Base-by-base conservation (phyloP, 2,888 invertebrate genomes). In the Dromius quadrimaculatus region DNA sequence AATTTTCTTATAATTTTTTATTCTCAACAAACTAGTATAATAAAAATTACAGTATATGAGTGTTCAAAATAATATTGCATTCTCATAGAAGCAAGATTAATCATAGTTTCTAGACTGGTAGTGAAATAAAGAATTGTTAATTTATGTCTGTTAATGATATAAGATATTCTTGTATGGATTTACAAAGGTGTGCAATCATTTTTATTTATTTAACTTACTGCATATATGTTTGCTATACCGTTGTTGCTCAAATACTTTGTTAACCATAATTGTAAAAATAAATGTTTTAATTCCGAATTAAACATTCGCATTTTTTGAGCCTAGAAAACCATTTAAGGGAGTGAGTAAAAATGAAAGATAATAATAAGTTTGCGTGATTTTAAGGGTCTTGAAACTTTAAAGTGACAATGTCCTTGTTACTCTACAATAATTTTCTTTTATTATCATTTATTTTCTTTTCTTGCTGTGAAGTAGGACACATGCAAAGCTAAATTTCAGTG, bases 391-490 rank as follows among this genome's bases (percentile, higher is more conserved):
- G 57, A 20, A 41, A 28, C 59, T 32, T 34, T 59, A 59, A n/a
- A n/a, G 36, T 59, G 22, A 17, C 19, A 17, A 59, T 32, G 54
- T 38, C 65, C 47, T 65, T 65, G 22, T 68, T 68, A 68, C 38
- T 41, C 34, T 50, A 23, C 36, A 64, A 64, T 50, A 47, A 45
- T 63, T 62, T 62, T 22, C 41, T 63, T 63, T 63, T 63, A 63
- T 63, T 63, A 11, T 43, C 23, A 63, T 41, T 61, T 63, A 63
- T 63, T 47, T 62, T 47, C 32, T 64, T 68, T 68, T 59, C n/a
- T 68, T 59, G 68, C 57, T 59, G 59, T 68, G 68, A 68, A 68
- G 68, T 68, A 59, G 68, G 68, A 68, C 68, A 68, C 68, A 68
- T 68, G 68, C 68, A 68, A 22, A 38, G 68, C 9, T 43, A 43